These are phyloP conservation scores for Nannobrachium achirus DNA, from an alignment of 2,113 vertebrate genomes.

Conservation along the genomic window DNA sequence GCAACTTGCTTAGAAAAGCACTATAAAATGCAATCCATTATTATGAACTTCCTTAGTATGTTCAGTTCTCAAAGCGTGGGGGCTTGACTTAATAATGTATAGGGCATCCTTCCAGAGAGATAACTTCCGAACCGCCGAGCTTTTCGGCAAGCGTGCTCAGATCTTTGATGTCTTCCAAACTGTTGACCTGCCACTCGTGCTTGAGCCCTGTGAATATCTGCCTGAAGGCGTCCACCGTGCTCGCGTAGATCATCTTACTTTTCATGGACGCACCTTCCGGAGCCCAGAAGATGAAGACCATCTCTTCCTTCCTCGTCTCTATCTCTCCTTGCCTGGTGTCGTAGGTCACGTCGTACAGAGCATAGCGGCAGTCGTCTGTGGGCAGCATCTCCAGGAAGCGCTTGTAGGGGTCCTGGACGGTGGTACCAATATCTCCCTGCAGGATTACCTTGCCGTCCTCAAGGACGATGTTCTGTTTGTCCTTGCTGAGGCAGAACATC, in stretches of 20 bases:
- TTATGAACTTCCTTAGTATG: too few species aligned
- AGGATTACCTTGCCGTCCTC: conserved; percentile 87
- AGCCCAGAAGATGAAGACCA: conserved; percentile 93
- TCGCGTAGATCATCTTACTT: conserved; percentile 95
- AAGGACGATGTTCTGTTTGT: conserved; percentile 87
- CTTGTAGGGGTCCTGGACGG: conserved; percentile 82
- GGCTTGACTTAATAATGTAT: too few species aligned
- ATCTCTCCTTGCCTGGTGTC: too few species aligned
- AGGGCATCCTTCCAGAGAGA: conserved; percentile 86
- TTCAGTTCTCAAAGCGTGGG: too few species aligned
- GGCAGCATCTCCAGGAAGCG: conserved; percentile 89
- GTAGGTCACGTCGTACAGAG: conserved; percentile 87
- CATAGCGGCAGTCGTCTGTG: conserved; percentile 86
- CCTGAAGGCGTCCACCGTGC: conserved; percentile 92
- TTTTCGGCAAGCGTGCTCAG: conserved; percentile 86
- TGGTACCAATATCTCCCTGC: conserved; percentile 83
- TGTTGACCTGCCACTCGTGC: conserved; percentile 91
- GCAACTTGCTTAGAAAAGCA: too few species aligned
- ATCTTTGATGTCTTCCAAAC: conserved; percentile 88
- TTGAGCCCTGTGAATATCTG: conserved; percentile 91
- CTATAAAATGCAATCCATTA: too few species aligned
- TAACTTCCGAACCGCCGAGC: conserved; percentile 83
- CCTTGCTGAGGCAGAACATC: conserved; percentile 86
- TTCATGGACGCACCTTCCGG: conserved; percentile 86
- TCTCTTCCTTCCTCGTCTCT: conserved; percentile 93